Percentiles rank a stretch among this genome's conserved stretches.
Evolutionary conservation across 2,797 vertebrate genomes (phyloP).

Genomic region (Anableps anableps): DNA sequence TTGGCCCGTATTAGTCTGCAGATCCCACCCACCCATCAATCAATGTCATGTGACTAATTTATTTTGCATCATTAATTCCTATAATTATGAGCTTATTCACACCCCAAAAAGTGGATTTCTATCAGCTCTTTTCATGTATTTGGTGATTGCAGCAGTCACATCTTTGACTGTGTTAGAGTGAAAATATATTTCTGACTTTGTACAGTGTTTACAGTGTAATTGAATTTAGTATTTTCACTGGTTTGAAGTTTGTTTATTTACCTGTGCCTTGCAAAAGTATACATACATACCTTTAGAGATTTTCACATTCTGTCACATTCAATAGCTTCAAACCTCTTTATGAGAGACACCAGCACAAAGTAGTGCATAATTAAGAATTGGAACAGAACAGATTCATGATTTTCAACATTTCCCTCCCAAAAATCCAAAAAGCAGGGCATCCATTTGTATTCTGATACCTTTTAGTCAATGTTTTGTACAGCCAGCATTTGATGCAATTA

Average conservation of each 20-base stretch:
- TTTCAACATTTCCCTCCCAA: neutral
- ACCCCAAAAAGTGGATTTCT: conserved; percentile 8
- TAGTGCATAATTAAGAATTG: neutral
- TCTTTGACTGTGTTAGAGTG: neutral
- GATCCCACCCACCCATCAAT: conserved; percentile 64
- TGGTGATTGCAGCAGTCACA: neutral
- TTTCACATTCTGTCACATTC: neutral
- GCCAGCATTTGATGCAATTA: neutral
- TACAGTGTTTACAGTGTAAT: neutral
- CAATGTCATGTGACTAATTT: conserved; percentile 66
- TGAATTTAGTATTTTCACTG: neutral
- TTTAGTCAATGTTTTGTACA: neutral
- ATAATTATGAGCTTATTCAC: conserved; percentile 49
- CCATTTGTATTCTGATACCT: neutral
- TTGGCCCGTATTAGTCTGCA: conserved; percentile 63
- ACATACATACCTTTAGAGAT: neutral
- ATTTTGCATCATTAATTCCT: conserved; percentile 55
- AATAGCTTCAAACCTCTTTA: neutral
- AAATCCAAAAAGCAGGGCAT: neutral
- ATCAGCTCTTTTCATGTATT: neutral
- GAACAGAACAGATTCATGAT: neutral
- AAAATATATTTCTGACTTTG: neutral
- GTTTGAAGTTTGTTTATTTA: neutral
- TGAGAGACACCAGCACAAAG: neutral
- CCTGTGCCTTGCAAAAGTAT: neutral